Evolutionary conservation across 2,113 vertebrate species (phyloP).

Genomic region (Ahaetulla prasina): DNA sequence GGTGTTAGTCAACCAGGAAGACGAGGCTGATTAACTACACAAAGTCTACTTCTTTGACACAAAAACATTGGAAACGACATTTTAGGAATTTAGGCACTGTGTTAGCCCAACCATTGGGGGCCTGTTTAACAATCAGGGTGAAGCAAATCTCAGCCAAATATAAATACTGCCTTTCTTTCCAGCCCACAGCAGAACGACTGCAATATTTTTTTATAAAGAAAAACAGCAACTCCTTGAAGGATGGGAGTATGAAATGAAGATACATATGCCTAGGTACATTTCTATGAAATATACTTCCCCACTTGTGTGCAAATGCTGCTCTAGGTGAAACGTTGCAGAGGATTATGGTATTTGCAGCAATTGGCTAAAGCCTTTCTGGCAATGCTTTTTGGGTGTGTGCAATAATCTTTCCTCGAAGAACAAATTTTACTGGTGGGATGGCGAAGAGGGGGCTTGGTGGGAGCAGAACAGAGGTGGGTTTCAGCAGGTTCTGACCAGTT

Average conservation of each 20-base stretch:
- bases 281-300: neutral
- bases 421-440: neutral
- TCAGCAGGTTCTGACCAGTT: too few relatives aligned
- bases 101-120: neutral
- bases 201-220: neutral
- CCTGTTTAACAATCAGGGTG: neutral
- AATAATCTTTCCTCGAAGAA: neutral
- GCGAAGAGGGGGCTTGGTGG: neutral
- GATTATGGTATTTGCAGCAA: neutral
- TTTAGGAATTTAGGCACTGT: neutral
- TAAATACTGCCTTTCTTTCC: neutral
- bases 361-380: neutral
- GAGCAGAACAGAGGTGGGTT: neutral
- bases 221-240: neutral
- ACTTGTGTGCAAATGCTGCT: neutral
- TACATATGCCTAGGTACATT: neutral
- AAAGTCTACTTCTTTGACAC: neutral
- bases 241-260: neutral
- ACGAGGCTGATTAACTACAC: neutral
- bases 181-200: neutral
- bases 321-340: neutral
- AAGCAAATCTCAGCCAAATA: neutral
- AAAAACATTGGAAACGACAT: neutral
- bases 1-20: neutral
- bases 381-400: neutral